Conservation (phyloP, 2,888 invertebrate species). For the Nasonia oneida region DNA sequence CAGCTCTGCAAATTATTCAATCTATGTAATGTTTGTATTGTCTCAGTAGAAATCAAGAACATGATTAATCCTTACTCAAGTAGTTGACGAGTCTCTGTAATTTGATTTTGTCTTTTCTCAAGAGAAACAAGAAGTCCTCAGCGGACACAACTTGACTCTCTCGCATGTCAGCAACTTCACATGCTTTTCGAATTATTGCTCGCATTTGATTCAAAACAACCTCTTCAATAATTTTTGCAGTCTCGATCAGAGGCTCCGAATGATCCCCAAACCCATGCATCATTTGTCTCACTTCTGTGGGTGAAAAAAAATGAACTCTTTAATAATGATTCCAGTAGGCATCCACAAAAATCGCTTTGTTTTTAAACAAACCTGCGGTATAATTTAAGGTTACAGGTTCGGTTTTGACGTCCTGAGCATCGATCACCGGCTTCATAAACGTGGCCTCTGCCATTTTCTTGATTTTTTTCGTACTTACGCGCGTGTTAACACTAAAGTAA, state of each 20-base stretch:
- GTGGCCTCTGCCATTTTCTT: slow-evolving; percentile 66
- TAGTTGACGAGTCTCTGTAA: slow-evolving; percentile 88
- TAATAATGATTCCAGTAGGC: neutral
- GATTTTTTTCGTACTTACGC: neutral
- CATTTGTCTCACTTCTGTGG: slow-evolving; percentile 88
- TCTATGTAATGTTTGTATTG: slow-evolving; percentile 11
- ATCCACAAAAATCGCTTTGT: neutral
- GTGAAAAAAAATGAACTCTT: neutral
- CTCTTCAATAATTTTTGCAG: slow-evolving; percentile 91
- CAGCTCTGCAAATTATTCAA: slow-evolving; percentile 66
- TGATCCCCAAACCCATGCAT: slow-evolving; percentile 97
- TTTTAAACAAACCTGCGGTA: slow-evolving; percentile 67
- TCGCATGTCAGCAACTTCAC: slow-evolving; percentile 84
- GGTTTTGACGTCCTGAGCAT: slow-evolving; percentile 66
- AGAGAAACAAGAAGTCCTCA: slow-evolving; percentile 90
- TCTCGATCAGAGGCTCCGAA: slow-evolving; percentile 88
- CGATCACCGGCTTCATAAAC: slow-evolving; percentile 64
- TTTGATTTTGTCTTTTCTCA: slow-evolving; percentile 90
- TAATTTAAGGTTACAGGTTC: slow-evolving; percentile 69
- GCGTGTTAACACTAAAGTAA: neutral
- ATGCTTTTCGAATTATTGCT: slow-evolving; percentile 88
- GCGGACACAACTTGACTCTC: slow-evolving; percentile 80
- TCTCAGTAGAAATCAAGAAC: neutral
- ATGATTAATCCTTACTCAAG: slow-evolving; percentile 76
- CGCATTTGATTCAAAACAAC: slow-evolving; percentile 91